These are phyloP conservation scores for Anticlea derivata DNA, from an alignment of 2,888 invertebrate genomes.

Conservation along the genomic window DNA sequence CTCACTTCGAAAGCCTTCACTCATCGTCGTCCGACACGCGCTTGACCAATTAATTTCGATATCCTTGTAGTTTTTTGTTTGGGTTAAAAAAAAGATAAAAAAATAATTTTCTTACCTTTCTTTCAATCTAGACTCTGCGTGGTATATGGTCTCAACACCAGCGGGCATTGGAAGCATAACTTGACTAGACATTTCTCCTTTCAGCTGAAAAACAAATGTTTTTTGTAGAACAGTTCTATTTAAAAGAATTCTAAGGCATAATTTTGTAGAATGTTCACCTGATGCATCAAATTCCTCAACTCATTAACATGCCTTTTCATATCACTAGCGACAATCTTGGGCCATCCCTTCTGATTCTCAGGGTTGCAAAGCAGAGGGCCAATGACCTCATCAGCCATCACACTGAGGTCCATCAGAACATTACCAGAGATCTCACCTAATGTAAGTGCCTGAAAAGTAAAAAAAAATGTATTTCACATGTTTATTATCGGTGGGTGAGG, in stretches of 20 bases:
- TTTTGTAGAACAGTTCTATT: background rate
- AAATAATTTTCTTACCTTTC: slow-evolving; percentile 55
- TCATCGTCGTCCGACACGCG: too few relatives aligned
- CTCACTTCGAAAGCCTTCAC: too few relatives aligned
- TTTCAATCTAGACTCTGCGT: slow-evolving; percentile 78
- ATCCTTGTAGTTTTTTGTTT: too few relatives aligned
- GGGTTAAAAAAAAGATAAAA: background rate
- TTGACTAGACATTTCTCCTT: slow-evolving; percentile 93
- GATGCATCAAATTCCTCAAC: slow-evolving; percentile 87
- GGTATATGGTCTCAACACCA: slow-evolving; percentile 87
- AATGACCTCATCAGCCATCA: slow-evolving; percentile 88
- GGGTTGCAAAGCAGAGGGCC: slow-evolving; percentile 89
- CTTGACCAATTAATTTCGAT: too few relatives aligned
- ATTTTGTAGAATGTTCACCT: slow-evolving; percentile 80
- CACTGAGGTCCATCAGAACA: slow-evolving; percentile 87
- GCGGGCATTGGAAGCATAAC: slow-evolving; percentile 94
- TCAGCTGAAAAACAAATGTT: slow-evolving; percentile 70
- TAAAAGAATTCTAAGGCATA: background rate
- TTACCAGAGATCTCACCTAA: slow-evolving; percentile 89
- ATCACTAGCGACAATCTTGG: slow-evolving; percentile 88
- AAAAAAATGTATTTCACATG: too few relatives aligned
- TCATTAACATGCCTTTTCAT: slow-evolving; percentile 88
- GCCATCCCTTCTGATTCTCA: slow-evolving; percentile 89
- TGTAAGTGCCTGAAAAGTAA: slow-evolving; percentile 76
- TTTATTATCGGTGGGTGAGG: too few relatives aligned